phyloP scores from a whole-genome alignment of 2,797 vertebrate species.

The Gymnodraco acuticeps region DNA sequence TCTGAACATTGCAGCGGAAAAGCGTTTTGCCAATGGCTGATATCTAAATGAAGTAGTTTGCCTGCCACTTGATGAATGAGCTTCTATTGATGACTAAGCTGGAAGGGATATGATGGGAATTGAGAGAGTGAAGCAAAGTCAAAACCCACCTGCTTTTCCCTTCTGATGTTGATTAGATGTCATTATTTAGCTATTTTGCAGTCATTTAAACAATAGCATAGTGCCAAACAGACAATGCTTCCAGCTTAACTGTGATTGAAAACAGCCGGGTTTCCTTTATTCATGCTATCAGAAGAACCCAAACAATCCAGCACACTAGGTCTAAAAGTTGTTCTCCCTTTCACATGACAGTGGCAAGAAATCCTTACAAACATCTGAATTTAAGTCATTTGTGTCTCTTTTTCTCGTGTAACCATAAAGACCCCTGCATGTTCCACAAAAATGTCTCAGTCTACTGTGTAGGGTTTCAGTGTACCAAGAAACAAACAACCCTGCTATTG shows the following conservation, averaged over 20 bases:
- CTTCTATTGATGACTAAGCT: slow-evolving; percentile 74
- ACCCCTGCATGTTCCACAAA: slow-evolving; percentile 68
- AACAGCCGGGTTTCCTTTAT: slow-evolving; percentile 58
- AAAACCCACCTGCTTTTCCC: slow-evolving; percentile 71
- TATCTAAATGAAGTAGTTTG: slow-evolving; percentile 66
- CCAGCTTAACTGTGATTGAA: slow-evolving; percentile 65
- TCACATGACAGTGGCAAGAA: slow-evolving; percentile 55
- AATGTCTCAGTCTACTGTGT: slow-evolving; percentile 73
- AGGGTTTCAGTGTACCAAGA: slow-evolving; percentile 68
- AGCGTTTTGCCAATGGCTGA: slow-evolving; percentile 70
- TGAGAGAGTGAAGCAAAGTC: slow-evolving; percentile 57
- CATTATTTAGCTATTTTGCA: slow-evolving; percentile 74
- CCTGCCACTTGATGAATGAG: slow-evolving; percentile 72
- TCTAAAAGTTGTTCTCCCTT: slow-evolving; percentile 19
- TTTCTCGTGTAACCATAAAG: slow-evolving; percentile 54
- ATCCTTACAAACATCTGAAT: slow-evolving; percentile 50
- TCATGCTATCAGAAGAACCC: slow-evolving; percentile 60
- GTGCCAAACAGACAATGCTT: slow-evolving; percentile 64
- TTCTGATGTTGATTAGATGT: slow-evolving; percentile 73
- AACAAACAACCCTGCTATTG: slow-evolving; percentile 74
- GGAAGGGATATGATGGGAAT: slow-evolving; percentile 65
- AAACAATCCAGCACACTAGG: slow-evolving; percentile 55
- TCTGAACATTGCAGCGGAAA: slow-evolving; percentile 54
- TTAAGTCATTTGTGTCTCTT: slow-evolving; percentile 46
- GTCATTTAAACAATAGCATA: slow-evolving; percentile 70